Evolutionary conservation across 2,888 invertebrate genomes (phyloP).

Genomic region (Andrena haemorrhoa): DNA sequence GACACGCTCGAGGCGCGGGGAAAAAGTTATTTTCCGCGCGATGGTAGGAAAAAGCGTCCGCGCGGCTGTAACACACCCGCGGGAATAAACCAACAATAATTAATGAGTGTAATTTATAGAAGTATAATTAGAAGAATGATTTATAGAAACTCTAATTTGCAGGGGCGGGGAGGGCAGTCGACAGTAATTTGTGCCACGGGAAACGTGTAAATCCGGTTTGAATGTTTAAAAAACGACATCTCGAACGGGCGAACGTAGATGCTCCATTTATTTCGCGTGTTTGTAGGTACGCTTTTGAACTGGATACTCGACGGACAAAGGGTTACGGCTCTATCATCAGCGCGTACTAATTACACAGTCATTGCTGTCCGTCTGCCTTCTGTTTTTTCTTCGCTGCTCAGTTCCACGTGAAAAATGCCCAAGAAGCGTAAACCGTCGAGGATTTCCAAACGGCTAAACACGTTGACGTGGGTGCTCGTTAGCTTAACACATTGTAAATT

Average conservation of each 20-base stretch:
- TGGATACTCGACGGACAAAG: conserved; percentile 29
- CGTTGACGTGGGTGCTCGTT: conserved; percentile 31
- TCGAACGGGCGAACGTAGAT: conserved; percentile 47
- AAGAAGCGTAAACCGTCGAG: conserved; percentile 1
- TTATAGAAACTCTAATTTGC: conserved; percentile 61
- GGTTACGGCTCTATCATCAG: conserved; percentile 38
- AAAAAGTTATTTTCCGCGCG: not conserved
- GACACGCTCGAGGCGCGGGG: not conserved
- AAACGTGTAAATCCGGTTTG: conserved; percentile 56
- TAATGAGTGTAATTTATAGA: conserved; percentile 61
- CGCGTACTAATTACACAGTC: conserved; percentile 56
- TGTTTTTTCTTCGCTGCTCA: not conserved
- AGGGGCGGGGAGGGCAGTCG: conserved; percentile 31
- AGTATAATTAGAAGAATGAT: conserved; percentile 63
- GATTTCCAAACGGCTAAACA: not conserved
- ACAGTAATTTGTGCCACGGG: conserved; percentile 44
- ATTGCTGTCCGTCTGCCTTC: conserved; percentile 40
- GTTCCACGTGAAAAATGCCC: not conserved
- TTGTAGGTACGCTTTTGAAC: conserved; percentile 32
- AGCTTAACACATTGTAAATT: conserved; percentile 46
- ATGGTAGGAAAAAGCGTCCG: conserved; percentile 23
- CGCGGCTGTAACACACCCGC: conserved; percentile 21
- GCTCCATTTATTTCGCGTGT: conserved; percentile 56
- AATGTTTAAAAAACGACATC: conserved; percentile 37
- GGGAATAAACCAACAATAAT: conserved; percentile 60